Conservation (phyloP, 2,113 vertebrate genomes). For the Hirundichthys speculiger region DNA sequence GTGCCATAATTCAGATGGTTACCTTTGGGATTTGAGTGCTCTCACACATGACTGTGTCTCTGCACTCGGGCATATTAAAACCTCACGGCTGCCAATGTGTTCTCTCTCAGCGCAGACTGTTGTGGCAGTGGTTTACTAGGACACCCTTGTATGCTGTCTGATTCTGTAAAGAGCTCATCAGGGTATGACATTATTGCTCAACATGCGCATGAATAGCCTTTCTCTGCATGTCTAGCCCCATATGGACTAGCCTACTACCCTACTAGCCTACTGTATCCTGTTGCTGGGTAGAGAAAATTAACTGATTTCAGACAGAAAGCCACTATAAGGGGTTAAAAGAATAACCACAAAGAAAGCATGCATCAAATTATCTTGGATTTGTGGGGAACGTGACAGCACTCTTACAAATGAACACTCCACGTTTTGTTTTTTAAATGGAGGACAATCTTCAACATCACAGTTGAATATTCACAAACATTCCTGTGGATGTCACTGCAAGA, state of each 20-base stretch:
- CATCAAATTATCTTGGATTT: too few relatives aligned
- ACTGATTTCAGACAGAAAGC: not conserved
- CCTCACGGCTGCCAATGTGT: slow-evolving; percentile 20
- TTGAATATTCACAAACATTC: too few relatives aligned
- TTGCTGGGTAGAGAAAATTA: slow-evolving; percentile 61
- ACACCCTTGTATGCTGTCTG: slow-evolving; percentile 48
- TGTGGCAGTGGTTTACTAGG: slow-evolving; percentile 52
- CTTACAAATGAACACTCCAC: too few relatives aligned
- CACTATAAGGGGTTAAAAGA: too few relatives aligned
- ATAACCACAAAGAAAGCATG: too few relatives aligned
- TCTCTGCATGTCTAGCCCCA: slow-evolving; percentile 55
- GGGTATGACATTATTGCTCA: slow-evolving; percentile 74
- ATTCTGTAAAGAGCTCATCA: slow-evolving; percentile 50
- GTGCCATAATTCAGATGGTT: too few relatives aligned
- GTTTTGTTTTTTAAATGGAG: too few relatives aligned
- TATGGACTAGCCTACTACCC: slow-evolving; percentile 59
- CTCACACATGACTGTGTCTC: not conserved
- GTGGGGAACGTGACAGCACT: too few relatives aligned
- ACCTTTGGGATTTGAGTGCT: too few relatives aligned
- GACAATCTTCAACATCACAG: too few relatives aligned
- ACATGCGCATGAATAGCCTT: slow-evolving; percentile 59
- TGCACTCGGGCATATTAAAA: slow-evolving; percentile 16
- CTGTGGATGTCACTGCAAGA: too few relatives aligned
- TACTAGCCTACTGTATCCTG: slow-evolving; percentile 64
- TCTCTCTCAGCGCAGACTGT: slow-evolving; percentile 20